These are phyloP conservation scores for Coelopa pilipes DNA, from an alignment of 2,888 invertebrate species.

Conservation along the genomic window DNA sequence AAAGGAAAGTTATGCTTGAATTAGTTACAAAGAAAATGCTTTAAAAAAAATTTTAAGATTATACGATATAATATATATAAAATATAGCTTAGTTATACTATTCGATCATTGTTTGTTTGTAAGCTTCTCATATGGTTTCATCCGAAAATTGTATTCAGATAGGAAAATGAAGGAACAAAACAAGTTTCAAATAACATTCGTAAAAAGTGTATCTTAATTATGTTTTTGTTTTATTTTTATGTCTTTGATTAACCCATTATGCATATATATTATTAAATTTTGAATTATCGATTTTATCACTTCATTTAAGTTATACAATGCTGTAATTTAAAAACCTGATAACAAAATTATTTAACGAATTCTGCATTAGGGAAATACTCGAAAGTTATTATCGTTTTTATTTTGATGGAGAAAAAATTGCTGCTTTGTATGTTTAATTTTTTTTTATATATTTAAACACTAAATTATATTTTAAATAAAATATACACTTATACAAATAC, in stretches of 20 bases:
- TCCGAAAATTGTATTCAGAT: slow-evolving; percentile 23
- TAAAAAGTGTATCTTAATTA: slow-evolving; percentile 25
- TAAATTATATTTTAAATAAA: slow-evolving; percentile 39
- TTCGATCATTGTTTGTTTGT: slow-evolving; percentile 27
- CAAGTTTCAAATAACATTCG: slow-evolving; percentile 20
- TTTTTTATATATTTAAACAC: slow-evolving; percentile 31
- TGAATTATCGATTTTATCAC: slow-evolving; percentile 20
- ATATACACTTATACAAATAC: slow-evolving; percentile 23
- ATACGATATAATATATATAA: slow-evolving; percentile 36
- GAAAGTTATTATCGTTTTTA: slow-evolving; percentile 20
- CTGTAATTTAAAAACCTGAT: slow-evolving; percentile 1
- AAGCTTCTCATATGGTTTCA: slow-evolving; percentile 32
- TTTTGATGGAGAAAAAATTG: slow-evolving; percentile 13
- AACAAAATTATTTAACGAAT: slow-evolving; percentile 7
- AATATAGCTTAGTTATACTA: slow-evolving; percentile 31
- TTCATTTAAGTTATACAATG: slow-evolving; percentile 19
- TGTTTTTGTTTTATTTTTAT: slow-evolving; percentile 36
- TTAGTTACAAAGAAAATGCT: slow-evolving; percentile 36
- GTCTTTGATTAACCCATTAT: slow-evolving; percentile 33
- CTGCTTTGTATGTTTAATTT: slow-evolving; percentile 33
- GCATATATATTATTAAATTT: slow-evolving; percentile 35
- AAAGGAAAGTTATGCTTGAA: slow-evolving; percentile 34
- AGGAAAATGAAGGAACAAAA: slow-evolving; percentile 33
- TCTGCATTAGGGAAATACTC: slow-evolving; percentile 18
- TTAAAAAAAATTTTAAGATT: slow-evolving; percentile 33